These are phyloP conservation scores for Lysandra bellargus DNA, from an alignment of 2,888 invertebrate species.

Conservation along the genomic window DNA sequence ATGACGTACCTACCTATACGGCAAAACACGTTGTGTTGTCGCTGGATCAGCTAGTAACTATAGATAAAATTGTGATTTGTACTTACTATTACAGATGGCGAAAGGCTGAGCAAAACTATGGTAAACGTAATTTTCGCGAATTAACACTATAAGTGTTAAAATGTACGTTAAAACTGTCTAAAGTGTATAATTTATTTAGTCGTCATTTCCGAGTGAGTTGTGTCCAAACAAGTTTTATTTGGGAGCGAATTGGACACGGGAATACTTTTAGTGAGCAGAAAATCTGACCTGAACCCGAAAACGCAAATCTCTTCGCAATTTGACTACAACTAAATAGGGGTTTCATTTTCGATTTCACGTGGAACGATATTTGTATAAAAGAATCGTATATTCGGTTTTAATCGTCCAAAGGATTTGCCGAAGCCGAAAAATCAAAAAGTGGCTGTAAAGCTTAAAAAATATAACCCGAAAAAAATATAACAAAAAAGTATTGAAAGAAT, in stretches of 20 bases:
- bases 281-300: neutral
- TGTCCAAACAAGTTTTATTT: slow-evolving; percentile 16
- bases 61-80: too few species aligned
- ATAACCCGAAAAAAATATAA: too few species aligned
- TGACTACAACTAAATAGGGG: neutral
- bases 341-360: neutral
- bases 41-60: too few species aligned
- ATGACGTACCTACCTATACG: too few species aligned
- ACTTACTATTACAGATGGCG: too few species aligned
- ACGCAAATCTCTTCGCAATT: slow-evolving; percentile 5
- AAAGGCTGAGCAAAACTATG: neutral
- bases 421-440: too few species aligned
- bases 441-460: too few species aligned
- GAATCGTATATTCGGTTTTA: too few species aligned
- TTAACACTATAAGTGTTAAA: neutral
- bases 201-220: neutral
- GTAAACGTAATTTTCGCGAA: neutral
- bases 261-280: slow-evolving; percentile 8
- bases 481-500: too few species aligned
- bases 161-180: neutral
- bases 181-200: slow-evolving; percentile 9
- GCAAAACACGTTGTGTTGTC: too few species aligned
- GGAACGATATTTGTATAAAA: neutral
- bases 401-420: too few species aligned
- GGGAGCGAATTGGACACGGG: neutral